These are phyloP conservation scores for Apis cerana DNA, from an alignment of 1,140 invertebrate genomes.

Conservation along the genomic window DNA sequence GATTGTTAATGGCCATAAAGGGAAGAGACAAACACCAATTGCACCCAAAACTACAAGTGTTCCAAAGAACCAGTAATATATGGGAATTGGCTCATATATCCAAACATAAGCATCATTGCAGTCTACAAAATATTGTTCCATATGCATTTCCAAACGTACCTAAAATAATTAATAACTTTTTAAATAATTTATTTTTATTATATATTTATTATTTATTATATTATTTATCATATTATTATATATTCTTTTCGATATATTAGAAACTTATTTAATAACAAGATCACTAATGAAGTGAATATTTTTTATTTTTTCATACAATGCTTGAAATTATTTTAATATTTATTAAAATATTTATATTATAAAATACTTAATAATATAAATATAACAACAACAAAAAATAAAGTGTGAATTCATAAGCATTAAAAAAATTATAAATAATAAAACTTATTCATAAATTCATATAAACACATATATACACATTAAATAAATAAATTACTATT, in stretches of 20 bases:
- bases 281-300: background rate
- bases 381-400: background rate
- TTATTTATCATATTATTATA: too few species aligned
- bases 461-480: background rate
- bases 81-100: constrained; percentile 99
- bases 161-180: constrained; percentile 57
- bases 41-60: constrained; percentile 94
- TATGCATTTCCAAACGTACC: constrained; percentile 96
- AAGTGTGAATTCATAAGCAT: background rate
- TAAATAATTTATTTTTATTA: constrained; percentile 12
- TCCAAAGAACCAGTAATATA: constrained; percentile 98
- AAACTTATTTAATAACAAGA: background rate
- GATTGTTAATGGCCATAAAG: constrained; percentile 97
- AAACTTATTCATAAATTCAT: background rate
- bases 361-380: background rate
- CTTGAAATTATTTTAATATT: background rate
- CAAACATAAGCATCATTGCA: constrained; percentile 98
- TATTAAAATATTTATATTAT: background rate
- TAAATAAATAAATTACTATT: constrained; percentile 8
- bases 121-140: constrained; percentile 96
- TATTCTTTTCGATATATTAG: background rate
- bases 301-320: background rate
- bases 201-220: background rate
- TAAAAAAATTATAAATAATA: background rate
- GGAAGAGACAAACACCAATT: constrained; percentile 98